Evolutionary conservation across 2,888 invertebrate genomes (phyloP), one percentile per base, ranked within the genome.

Genomic region (Tribolium freemani): DNA sequence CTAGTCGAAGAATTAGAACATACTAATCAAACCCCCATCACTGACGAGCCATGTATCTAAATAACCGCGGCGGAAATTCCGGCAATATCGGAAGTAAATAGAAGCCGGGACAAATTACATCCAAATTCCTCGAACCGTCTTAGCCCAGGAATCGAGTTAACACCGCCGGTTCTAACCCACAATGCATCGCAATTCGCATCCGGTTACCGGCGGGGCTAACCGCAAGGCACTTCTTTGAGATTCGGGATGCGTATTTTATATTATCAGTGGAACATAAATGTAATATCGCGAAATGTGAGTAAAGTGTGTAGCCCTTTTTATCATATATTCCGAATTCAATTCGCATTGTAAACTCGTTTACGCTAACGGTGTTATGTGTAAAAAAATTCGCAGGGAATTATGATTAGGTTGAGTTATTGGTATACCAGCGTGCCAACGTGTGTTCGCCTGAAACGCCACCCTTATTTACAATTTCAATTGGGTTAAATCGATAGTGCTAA

Each of bases 211-310:
- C 73, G 71, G 48, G 63, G 57, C 51, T 71, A 71, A 73, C 73
- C 71, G 67, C 72, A 56, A 69, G 69, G 69, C 63, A 60, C 75
- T 77, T 60, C 75, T 78, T 73, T 74, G 73, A 71, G 77, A 77
- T 76, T 78, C 76, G 71, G 71, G 74, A 71, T 77, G 74, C 74
- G 76, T 77, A 78, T 77, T 77, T 79, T 77, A 16, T 16, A 16
- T 16, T 16, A 77, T 78, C 78, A 77, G 71, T 72, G 77, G 74
- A 73, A 79, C 75, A 77, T 78, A 78, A 77, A 83, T 82, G 73
- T 71, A 72, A 75, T 75, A 71, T 75, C 72, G 72, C 64, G 69
- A 61, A 67, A 72, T 74, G 71, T 71, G 64, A 71, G 71, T 66
- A 66, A 45, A 48, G 66, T 72, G n/a, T n/a, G 63, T 63, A 70